Evolutionary conservation across 2,888 invertebrate species (phyloP).

Genomic region (Pyrrhosoma nymphula): DNA sequence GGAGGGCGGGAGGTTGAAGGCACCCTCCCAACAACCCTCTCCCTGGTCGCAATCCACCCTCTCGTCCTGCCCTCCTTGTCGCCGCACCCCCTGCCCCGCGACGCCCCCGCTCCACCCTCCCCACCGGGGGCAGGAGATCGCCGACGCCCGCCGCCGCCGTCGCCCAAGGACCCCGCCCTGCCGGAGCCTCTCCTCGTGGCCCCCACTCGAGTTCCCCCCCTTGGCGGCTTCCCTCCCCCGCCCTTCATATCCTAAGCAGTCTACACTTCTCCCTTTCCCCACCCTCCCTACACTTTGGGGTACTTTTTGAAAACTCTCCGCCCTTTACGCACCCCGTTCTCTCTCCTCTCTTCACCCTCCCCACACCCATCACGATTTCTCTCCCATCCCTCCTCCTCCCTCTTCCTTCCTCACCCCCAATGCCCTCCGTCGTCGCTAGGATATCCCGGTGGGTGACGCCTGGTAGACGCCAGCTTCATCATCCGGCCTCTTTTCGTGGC

Average conservation of each 20-base stretch:
- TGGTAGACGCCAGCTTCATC: conserved; percentile 63
- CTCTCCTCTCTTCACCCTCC: background rate
- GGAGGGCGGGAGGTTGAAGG: background rate
- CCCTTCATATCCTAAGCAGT: conserved; percentile 1
- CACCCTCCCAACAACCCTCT: background rate
- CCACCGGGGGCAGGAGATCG: background rate
- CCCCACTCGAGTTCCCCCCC: background rate
- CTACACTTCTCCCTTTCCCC: background rate
- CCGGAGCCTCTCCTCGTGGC: conserved; percentile 12
- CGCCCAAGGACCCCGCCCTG: conserved; percentile 51
- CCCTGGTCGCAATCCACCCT: background rate
- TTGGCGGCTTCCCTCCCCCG: background rate
- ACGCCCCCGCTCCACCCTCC: background rate
- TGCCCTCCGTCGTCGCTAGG: background rate
- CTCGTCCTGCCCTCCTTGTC: background rate
- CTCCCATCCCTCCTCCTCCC: background rate
- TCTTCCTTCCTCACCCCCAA: background rate
- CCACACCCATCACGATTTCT: background rate
- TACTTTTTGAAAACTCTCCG: conserved; percentile 22
- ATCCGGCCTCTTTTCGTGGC: conserved; percentile 57
- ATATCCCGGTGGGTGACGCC: conserved; percentile 61
- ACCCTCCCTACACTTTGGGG: background rate
- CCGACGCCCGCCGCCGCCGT: conserved; percentile 41
- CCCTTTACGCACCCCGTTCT: background rate
- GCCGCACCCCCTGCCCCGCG: background rate